Evolutionary conservation across 2,888 invertebrate genomes (phyloP), one percentile per base, ranked within the genome.

Genomic region (Cataglyphis altisquamis): DNA sequence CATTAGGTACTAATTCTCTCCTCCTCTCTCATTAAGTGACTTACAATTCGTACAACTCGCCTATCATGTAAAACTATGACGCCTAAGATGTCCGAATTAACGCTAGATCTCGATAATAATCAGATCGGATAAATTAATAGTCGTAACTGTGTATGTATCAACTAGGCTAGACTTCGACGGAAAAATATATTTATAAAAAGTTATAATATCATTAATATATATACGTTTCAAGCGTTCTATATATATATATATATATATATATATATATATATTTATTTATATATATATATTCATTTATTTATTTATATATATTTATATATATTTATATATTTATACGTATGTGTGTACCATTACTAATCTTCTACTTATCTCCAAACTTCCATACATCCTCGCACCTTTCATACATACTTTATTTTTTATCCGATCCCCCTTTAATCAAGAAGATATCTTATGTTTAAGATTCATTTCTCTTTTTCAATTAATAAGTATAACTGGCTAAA

Each of bases 121-220:
- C 88, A 91, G 87, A 93, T 93, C 90, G 92, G 93, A 93, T 92
- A 93, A 93, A 94, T 93, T 92, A 94, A 94, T 93, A 92, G 91
- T 94, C 90, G 87, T 94, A 94, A 94, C 92, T 92, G 92, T 93
- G 92, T 93, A 92, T 92, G 92, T 92, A 90, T 93, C 94, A 94
- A 93, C 94, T 94, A 94, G 93, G 93, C 94, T 94, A 94, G 93
- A 94, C 94, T 94, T 93, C 93, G 94, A 94, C 94, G 94, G 93
- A 94, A 94, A 94, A 94, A 94, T 94, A 94, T 94, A 94, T 94
- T 94, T 94, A 94, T 94, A 94, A 94, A 94, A 94, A 94, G 94
- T 94, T 94, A 94, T 93, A 94, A 93, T 94, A 93, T 93, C 90
- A 92, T 93, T 91, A 91, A 88, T 90, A 92, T 93, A 89, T 90